Base-by-base conservation (phyloP, 2,888 invertebrate species). In the Stenotaenia linearis region DNA sequence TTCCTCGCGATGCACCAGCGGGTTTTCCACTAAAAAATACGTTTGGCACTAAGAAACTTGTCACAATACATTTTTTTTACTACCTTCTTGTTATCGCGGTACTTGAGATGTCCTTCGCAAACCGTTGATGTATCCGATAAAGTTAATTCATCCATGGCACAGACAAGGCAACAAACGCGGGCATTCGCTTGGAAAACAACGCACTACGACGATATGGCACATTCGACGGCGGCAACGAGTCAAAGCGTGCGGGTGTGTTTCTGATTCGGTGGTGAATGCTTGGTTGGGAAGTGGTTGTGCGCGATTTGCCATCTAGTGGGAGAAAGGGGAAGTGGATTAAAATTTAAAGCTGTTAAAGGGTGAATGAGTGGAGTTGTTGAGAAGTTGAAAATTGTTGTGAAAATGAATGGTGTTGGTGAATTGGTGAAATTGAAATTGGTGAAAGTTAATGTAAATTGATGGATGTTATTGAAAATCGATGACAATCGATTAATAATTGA, bases 31-130 rank as follows among this genome's bases (percentile, higher is more conserved):
- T 80, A 40, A 69, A 80, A 18, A 45, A 45, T n/a, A 45, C 15
- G 18, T 9, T 12, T 2, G 12, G 2, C 2, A 6, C 2, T 45
- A 18, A 45, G 45, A 45, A 45, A 45, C 45, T 18, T 1, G 1
- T n/a, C n/a, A n/a, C 45, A n/a, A 45, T 3, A n/a, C 6, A 18
- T 15, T 18, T 15, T 18, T 15, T 15, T 3, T 18, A 25, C 23
- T 83, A 85, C 86, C 84, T 85, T 86, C 83, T 85, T 86, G 81
- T 85, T 85, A 78, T 85, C 85, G 40, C 86, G 83, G 83, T 83
- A 85, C 82, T 86, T 86, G 50, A 86, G 83, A 81, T 84, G 83
- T 79, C 85, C 85, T 81, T 85, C 85, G 77, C 85, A 84, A 61
- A 86, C 83, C 79, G 83, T 83, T 80, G 84, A 85, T 82, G 83